These are phyloP conservation scores for Megaceryle maxima DNA, from an alignment of 2,113 vertebrate species.

Conservation along the genomic window DNA sequence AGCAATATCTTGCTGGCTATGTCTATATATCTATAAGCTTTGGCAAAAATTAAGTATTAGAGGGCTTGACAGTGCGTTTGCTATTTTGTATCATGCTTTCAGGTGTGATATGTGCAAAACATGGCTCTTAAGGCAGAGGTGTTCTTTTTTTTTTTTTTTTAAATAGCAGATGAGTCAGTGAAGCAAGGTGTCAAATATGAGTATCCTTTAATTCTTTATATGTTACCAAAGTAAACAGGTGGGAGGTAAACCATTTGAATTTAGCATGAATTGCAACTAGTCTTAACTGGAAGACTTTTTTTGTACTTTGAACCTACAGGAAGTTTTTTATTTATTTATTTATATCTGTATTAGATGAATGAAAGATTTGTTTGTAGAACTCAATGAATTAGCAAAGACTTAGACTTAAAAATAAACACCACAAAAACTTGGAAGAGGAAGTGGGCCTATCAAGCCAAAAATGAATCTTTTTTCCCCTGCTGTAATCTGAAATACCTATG, in stretches of 20 bases:
- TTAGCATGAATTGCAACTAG: not conserved
- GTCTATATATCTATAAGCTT: not conserved
- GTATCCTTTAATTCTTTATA: not conserved
- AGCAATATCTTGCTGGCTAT: not conserved
- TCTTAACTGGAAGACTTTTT: not conserved
- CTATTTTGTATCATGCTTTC: not conserved
- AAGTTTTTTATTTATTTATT: not conserved
- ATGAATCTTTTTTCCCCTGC: not conserved
- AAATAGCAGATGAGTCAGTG: not conserved
- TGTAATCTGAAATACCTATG: not conserved
- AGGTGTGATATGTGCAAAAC: not conserved
- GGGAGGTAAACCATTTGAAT: not conserved
- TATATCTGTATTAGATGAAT: not conserved
- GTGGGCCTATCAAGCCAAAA: not conserved
- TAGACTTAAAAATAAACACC: not conserved
- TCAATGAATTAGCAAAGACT: not conserved
- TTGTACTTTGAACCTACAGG: not conserved
- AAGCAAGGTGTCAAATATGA: not conserved
- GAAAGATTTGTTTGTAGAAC: not conserved
- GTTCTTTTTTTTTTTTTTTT: not conserved
- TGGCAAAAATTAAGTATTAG: not conserved
- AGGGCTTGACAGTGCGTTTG: not conserved
- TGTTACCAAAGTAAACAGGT: not conserved
- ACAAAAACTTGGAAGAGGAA: not conserved
- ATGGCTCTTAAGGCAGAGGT: not conserved